Evolutionary conservation across 2,888 invertebrate genomes (phyloP).

Genomic region (Tupiocoris notatus): DNA sequence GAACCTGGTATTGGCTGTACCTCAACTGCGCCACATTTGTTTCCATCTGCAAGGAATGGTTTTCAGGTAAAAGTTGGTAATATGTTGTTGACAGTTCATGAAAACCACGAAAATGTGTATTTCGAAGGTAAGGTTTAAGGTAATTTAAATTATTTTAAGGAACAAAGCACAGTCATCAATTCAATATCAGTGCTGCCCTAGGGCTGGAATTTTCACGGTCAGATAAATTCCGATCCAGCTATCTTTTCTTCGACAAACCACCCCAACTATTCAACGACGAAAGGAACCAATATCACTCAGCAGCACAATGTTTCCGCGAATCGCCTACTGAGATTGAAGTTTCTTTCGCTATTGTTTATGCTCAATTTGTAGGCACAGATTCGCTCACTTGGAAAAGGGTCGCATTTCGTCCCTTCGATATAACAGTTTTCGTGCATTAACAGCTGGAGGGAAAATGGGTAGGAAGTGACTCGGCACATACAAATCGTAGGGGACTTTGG

Average conservation of each 20-base stretch:
- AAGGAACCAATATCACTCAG: not conserved
- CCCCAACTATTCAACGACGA: not conserved
- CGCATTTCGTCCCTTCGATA: not conserved
- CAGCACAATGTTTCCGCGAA: not conserved
- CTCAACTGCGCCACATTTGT: too few species aligned
- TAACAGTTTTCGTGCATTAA: conserved; percentile 31
- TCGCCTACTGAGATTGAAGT: not conserved
- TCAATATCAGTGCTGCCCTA: too few species aligned
- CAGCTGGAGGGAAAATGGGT: not conserved
- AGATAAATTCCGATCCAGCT: too few species aligned
- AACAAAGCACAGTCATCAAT: too few species aligned
- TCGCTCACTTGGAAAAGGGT: conserved; percentile 11
- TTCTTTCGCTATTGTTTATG: conserved; percentile 31
- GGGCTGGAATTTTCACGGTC: too few species aligned
- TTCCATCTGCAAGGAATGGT: too few species aligned
- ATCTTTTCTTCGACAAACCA: not conserved
- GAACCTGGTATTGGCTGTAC: too few species aligned
- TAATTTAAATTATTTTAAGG: too few species aligned
- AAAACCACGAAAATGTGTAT: too few species aligned
- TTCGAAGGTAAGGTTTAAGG: too few species aligned
- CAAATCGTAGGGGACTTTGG: conserved; percentile 6
- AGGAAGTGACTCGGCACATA: not conserved
- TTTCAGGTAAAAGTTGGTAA: too few species aligned
- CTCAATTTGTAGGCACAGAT: conserved; percentile 35
- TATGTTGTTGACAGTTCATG: too few species aligned